phyloP scores from a whole-genome alignment of 2,113 vertebrate species.

The Pituophis catenifer region DNA sequence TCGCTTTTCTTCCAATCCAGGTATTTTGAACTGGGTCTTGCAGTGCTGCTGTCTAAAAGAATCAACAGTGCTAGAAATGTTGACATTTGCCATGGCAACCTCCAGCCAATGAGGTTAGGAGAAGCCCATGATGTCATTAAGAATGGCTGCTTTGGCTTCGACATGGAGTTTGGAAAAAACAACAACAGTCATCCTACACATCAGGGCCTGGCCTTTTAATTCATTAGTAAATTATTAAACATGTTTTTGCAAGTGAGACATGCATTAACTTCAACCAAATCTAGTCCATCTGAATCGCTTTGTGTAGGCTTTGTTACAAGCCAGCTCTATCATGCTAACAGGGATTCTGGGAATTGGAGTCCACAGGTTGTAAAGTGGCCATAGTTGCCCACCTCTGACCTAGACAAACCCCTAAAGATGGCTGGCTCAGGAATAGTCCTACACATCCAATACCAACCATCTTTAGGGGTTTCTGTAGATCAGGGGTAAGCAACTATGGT shows the following conservation, averaged over 20 bases:
- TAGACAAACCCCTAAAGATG: too few relatives aligned
- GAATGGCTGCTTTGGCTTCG: background rate
- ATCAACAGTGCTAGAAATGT: background rate
- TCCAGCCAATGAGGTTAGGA: background rate
- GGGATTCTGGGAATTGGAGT: too few relatives aligned
- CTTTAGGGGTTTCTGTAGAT: too few relatives aligned
- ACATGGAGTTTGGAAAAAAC: background rate
- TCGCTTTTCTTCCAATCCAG: background rate
- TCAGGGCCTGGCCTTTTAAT: background rate
- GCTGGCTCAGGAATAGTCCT: background rate
- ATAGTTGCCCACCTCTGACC: too few relatives aligned
- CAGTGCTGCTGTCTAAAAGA: background rate
- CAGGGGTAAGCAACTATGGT: background rate
- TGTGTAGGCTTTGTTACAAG: background rate
- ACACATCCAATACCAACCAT: too few relatives aligned
- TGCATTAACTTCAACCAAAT: background rate
- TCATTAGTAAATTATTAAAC: background rate
- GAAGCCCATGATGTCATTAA: background rate
- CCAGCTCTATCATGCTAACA: too few relatives aligned
- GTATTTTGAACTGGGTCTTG: background rate
- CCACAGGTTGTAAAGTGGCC: too few relatives aligned
- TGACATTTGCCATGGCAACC: background rate
- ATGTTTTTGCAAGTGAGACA: background rate
- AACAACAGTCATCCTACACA: background rate
- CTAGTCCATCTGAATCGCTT: background rate